Conservation (phyloP, 2,797 vertebrate species). For the Aplochiton taeniatus region DNA sequence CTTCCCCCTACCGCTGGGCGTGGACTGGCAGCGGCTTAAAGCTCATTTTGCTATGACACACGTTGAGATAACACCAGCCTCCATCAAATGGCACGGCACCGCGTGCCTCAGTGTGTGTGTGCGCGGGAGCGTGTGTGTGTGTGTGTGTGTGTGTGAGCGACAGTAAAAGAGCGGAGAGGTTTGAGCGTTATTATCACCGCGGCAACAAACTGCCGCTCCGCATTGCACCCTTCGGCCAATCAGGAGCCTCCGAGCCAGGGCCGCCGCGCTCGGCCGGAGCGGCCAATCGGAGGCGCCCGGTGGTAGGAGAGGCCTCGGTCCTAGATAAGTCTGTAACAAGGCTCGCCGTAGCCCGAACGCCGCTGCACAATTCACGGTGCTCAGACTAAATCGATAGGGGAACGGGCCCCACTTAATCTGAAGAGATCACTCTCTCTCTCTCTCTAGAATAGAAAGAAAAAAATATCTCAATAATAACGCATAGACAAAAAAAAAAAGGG, state of each 20-base stretch:
- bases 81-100: too few relatives aligned
- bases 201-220: too few relatives aligned
- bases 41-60: neutral
- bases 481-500: too few relatives aligned
- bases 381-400: slow-evolving; percentile 51
- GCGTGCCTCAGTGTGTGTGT: too few relatives aligned
- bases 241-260: neutral
- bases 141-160: too few relatives aligned
- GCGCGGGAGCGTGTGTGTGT: too few relatives aligned
- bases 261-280: slow-evolving; percentile 7
- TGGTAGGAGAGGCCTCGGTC: slow-evolving; percentile 46
- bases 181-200: too few relatives aligned
- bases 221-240: neutral
- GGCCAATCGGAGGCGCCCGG: slow-evolving; percentile 1
- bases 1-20: neutral
- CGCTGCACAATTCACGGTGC: slow-evolving; percentile 41
- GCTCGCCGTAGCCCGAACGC: slow-evolving; percentile 24
- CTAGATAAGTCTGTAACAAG: slow-evolving; percentile 50
- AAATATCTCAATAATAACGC: too few relatives aligned
- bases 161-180: too few relatives aligned
- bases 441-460: too few relatives aligned
- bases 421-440: slow-evolving; percentile 15
- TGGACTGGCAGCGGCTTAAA: neutral
- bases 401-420: slow-evolving; percentile 50
- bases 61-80: neutral